Evolutionary conservation across 1,140 invertebrate genomes (phyloP), one percentile per base, ranked within the genome.

Genomic region (Cydia splendana): DNA sequence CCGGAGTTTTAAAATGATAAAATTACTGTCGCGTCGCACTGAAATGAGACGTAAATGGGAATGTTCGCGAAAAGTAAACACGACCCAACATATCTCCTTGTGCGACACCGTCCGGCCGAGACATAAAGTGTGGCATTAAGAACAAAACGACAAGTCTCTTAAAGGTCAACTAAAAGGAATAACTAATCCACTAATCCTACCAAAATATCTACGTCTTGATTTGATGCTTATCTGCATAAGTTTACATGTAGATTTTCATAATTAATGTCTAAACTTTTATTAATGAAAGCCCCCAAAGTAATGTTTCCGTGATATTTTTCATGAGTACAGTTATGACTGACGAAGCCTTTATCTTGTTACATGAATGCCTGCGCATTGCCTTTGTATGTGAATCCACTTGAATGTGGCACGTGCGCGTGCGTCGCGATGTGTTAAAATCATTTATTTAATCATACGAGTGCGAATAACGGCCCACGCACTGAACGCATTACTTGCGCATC

Each of bases 11-110:
- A 91, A 91, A 91, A 87, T 91, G 81, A 86, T 82, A 89, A 92
- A 90, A 84, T 88, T 90, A 92, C 86, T 87, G 86, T 80, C 81
- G 76, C 76, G 78, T 77, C 75, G 77, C 20, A 34, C 78, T 84
- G 82, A 87, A 87, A 91, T 89, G 87, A 89, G 87, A 91, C 86
- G 78, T 89, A 88, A 88, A 91, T 91, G 86, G 85, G 80, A 79
- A 85, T 88, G 81, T 84, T 79, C 83, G 80, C 82, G 84, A 87
- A 85, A 86, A 85, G 82, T 78, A 80, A 84, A 88, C 80, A 81
- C 75, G 81, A 67, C 65, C 76, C 79, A 81, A 84, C 84, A 86
- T 87, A 88, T 88, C 82, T 89, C 82, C 82, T 83, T 85, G 82
- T 80, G 84, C 79, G 86, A 91, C 85, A 88, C 82, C 87, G 87